Base-by-base conservation (phyloP, 2,888 invertebrate species). In the Ectropis crepuscularia region DNA sequence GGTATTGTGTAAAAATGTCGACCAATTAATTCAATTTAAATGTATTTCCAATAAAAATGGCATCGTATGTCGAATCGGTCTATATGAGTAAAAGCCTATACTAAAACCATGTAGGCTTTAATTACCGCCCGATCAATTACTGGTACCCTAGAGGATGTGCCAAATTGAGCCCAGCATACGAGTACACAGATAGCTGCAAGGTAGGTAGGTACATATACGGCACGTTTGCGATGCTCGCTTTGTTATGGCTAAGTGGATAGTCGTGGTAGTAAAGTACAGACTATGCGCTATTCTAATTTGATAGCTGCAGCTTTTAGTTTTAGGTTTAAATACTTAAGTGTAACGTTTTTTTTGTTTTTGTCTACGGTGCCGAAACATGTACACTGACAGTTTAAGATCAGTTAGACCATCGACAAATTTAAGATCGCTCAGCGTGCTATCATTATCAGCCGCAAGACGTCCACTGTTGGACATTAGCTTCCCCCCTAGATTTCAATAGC, bases 71-170 rank as follows among this genome's bases (percentile, higher is more conserved):
- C 51, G 51, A n/a, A 51, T 51, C 51, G 51, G 16, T 0, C 0
- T 9, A 9, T 51, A 5, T 41, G n/a, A 5, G 6, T 28, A 10
- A 42, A 16, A 7, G 51, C 28, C 10, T 51, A 28, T 51, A 59
- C 55, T 57, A 53, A 53, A 63, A 51, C 60, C 64, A 48, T 60
- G 60, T 64, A 57, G 55, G 60, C 60, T 57, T 55, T 64, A 64
- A 64, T 64, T 64, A 60, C 60, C n/a, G 43, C 48, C 59, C 54
- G 64, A 64, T 64, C 64, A 60, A 64, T 64, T 60, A 60, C 50
- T 43, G 49, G 53, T 51, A 47, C 50, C 60, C 53, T 43, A 45
- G 48, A 50, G 63, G 53, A 45, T 53, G 57, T 53, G 57, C 57
- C 51, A 57, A 60, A 60, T 64, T 60, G 55, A 64, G 60, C 55